phyloP scores from a whole-genome alignment of 1,140 invertebrate genomes.

The Scaptodrosophila lebanonensis region DNA sequence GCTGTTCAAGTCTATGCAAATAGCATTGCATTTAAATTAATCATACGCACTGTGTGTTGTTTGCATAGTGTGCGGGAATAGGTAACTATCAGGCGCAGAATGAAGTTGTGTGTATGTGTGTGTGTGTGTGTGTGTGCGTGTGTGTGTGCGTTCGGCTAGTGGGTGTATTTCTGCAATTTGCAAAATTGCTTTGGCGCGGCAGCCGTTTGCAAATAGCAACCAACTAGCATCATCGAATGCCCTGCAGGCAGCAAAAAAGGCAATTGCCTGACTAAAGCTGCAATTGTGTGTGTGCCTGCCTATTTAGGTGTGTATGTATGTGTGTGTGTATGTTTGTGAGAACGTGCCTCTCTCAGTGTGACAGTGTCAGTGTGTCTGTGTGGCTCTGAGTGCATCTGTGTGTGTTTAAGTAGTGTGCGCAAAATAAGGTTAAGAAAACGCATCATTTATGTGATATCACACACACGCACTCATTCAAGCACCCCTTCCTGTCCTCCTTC shows the following conservation, averaged over 20 bases:
- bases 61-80: conserved; percentile 11
- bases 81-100: conserved; percentile 34
- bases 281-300: background rate
- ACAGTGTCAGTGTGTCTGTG: too few species aligned
- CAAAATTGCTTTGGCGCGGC: conserved; percentile 51
- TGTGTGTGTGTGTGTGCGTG: background rate
- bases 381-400: background rate
- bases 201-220: conserved; percentile 5
- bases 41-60: conserved; percentile 59
- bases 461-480: conserved; percentile 3
- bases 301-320: background rate
- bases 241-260: conserved; percentile 31
- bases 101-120: too few species aligned
- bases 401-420: conserved; percentile 27
- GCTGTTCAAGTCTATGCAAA: conserved; percentile 45
- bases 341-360: too few species aligned
- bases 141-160: conserved; percentile 5
- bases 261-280: conserved; percentile 25
- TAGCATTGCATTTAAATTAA: conserved; percentile 71
- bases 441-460: conserved; percentile 19
- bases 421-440: conserved; percentile 63
- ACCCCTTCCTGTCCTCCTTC: background rate
- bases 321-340: background rate
- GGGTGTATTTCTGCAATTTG: conserved; percentile 54
- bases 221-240: conserved; percentile 16